phyloP scores from a whole-genome alignment of 2,888 invertebrate genomes.

The Mythimna vitellina region DNA sequence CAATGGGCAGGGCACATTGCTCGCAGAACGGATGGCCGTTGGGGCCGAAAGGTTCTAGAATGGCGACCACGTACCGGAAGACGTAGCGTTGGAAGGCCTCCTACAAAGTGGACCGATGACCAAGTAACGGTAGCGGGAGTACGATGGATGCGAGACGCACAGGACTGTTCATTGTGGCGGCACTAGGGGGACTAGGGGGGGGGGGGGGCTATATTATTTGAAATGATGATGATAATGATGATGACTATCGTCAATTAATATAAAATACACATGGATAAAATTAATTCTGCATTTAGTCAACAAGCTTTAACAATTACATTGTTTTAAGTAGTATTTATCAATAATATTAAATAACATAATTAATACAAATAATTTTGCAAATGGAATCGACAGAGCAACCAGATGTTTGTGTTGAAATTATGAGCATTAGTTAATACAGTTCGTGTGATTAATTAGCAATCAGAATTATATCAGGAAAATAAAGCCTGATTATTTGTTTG shows the following conservation, averaged over 20 bases:
- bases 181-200: no score
- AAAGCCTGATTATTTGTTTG: slow-evolving; percentile 8
- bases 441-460: slow-evolving; percentile 33
- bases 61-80: no score
- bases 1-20: no score
- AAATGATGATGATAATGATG: no score
- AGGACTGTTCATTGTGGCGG: no score
- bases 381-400: slow-evolving; percentile 16
- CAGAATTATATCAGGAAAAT: neutral
- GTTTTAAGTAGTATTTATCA: neutral
- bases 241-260: slow-evolving; percentile 24
- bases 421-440: slow-evolving; percentile 26
- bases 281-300: neutral
- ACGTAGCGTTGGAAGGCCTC: no score
- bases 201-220: no score
- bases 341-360: neutral
- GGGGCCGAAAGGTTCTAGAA: no score
- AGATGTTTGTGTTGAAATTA: slow-evolving; percentile 18
- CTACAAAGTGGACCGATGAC: no score
- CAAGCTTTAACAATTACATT: neutral
- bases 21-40: no score
- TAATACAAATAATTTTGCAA: slow-evolving; percentile 32
- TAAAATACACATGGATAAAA: neutral
- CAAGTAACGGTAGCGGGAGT: no score
- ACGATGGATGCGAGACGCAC: no score